These are phyloP conservation scores for Parotia lawesii DNA, from an alignment of 2,113 vertebrate species.

Conservation along the genomic window DNA sequence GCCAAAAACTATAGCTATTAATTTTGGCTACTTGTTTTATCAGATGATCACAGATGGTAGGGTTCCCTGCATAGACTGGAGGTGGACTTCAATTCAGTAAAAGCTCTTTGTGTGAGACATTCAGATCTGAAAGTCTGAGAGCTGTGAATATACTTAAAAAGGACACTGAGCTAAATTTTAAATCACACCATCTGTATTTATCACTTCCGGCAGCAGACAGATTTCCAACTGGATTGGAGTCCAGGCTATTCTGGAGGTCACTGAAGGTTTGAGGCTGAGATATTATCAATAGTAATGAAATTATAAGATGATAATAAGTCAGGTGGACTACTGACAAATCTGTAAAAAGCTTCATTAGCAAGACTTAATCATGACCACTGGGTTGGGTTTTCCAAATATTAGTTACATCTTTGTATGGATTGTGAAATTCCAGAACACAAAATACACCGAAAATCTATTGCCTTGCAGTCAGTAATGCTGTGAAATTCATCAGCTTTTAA, in stretches of 20 bases:
- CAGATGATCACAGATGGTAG: conserved; percentile 19
- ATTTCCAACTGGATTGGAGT: not conserved
- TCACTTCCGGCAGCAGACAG: not conserved
- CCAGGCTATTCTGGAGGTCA: not conserved
- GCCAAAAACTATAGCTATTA: conserved; percentile 18
- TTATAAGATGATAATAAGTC: not conserved
- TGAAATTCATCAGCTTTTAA: not conserved
- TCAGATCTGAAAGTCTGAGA: not conserved
- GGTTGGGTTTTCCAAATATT: not conserved
- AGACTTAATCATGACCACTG: not conserved
- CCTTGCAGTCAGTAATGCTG: not conserved
- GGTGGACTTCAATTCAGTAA: not conserved
- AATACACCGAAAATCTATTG: not conserved
- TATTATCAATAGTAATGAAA: not conserved
- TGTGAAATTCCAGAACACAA: not conserved
- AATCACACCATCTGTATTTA: not conserved
- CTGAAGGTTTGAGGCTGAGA: not conserved
- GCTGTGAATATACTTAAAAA: not conserved
- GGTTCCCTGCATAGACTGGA: not conserved
- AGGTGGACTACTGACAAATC: not conserved
- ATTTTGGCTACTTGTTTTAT: conserved; percentile 45
- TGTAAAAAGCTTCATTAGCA: not conserved
- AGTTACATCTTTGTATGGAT: not conserved
- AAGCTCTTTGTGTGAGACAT: not conserved
- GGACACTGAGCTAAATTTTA: not conserved